Conservation (phyloP, 2,113 vertebrate species). For the Myotis brandtii region DNA sequence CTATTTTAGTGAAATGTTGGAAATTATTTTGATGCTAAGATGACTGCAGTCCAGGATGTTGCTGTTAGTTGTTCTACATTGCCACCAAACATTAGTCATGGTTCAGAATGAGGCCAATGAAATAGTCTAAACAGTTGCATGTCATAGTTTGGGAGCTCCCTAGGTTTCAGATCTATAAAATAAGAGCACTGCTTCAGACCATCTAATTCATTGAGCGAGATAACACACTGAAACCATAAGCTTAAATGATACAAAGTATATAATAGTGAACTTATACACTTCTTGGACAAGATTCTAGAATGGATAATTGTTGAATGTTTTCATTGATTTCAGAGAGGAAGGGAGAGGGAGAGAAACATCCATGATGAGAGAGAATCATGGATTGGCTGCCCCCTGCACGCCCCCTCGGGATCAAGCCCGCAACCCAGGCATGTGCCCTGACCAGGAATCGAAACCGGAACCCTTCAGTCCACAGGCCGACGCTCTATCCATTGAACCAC, state of each 20-base stretch:
- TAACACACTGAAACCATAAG: neutral
- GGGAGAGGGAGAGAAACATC: too few relatives aligned
- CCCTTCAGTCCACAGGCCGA: too few relatives aligned
- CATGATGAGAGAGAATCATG: too few relatives aligned
- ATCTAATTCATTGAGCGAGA: neutral
- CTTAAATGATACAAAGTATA: slow-evolving; percentile 20
- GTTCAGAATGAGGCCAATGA: neutral
- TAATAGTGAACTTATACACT: neutral
- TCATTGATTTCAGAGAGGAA: too few relatives aligned
- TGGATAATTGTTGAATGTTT: neutral
- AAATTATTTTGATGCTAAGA: neutral
- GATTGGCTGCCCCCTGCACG: too few relatives aligned
- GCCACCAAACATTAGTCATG: neutral
- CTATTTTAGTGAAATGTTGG: neutral
- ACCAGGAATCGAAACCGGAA: too few relatives aligned
- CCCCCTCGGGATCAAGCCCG: too few relatives aligned
- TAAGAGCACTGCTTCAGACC: neutral
- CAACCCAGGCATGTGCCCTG: too few relatives aligned
- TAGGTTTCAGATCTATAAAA: neutral
- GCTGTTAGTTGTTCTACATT: neutral
- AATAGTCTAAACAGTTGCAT: neutral
- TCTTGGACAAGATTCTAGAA: slow-evolving; percentile 39
- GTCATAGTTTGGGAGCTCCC: neutral
- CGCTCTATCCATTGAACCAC: too few relatives aligned
- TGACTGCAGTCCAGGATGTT: neutral